Conservation (phyloP, 2,113 vertebrate genomes). For the Geococcyx californianus region DNA sequence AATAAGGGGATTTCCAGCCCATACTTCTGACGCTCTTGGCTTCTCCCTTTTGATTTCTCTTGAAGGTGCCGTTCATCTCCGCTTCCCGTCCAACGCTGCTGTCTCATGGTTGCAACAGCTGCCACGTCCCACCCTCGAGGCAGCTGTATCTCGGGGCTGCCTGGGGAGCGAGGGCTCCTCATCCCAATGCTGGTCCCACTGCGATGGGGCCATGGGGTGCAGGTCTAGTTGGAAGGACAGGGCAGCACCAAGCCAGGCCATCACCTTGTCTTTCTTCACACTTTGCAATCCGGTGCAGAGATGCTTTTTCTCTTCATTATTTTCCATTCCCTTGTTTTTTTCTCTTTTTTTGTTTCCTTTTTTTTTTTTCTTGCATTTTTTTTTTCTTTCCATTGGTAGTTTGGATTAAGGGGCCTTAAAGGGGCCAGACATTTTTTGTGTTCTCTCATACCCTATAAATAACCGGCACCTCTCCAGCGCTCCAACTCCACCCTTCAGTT, state of each 20-base stretch:
- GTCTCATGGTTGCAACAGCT: conserved; percentile 40
- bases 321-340: not conserved
- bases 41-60: not conserved
- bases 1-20: conserved; percentile 11
- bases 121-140: conserved; percentile 48
- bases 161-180: not conserved
- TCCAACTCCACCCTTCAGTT: conserved; percentile 60
- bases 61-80: not conserved
- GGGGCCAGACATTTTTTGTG: conserved; percentile 65
- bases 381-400: conserved; percentile 33
- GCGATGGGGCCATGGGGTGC: not conserved
- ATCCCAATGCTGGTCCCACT: accelerated
- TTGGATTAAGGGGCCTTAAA: conserved; percentile 71
- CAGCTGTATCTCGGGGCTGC: not conserved
- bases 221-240: not conserved
- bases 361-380: not conserved
- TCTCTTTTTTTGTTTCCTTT: not conserved
- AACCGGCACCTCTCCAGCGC: conserved; percentile 64
- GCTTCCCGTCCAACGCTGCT: not conserved
- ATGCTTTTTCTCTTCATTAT: not conserved
- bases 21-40: accelerated
- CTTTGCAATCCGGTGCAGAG: not conserved
- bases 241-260: not conserved
- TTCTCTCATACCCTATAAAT: conserved; percentile 73
- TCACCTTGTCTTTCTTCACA: not conserved